Evolutionary conservation across 2,113 vertebrate species (phyloP), one percentile per base, ranked within the genome.

Genomic region (Pelobates fuscus): DNA sequence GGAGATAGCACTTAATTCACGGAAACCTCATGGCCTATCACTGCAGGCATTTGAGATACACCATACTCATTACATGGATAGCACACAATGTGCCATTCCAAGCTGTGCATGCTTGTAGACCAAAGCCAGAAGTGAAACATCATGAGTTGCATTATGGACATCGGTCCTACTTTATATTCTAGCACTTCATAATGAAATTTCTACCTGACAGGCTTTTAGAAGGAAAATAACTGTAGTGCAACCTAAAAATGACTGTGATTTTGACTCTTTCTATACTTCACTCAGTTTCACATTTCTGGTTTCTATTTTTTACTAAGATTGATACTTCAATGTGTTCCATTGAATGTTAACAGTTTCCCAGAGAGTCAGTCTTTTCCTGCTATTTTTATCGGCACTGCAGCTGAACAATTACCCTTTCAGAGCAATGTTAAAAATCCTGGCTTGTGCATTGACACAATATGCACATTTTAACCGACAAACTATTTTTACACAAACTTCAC

Each of bases 321-420:
- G 78, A 64, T 82, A 80, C 64, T 78, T 37, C n/a, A n/a, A n/a
- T n/a, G n/a, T n/a, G n/a, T n/a, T n/a, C 63, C 79, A 71, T 71
- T 2, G 25, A 67, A 78, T 71, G 83, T 86, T 77, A 80, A 37
- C 37, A 74, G 30, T 0, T 73, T 78, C 59, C 78, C 0, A 52
- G 32, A 17, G 18, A 67, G 72, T 73, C 77, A 64, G 57, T 77
- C 81, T 72, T 80, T 82, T 41, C 20, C 49, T 21, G 62, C 68
- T 24, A 43, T 79, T 87, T 85, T 77, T 67, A 85, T 82, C 80
- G 85, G 81, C 70, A 80, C 86, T 81, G 70, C 84, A 86, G 77
- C 84, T 78, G 57, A 69, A 69, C 83, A 88, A 86, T 91, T 92
- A 91, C 82, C 85, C 88, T 83, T 81, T 78, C 66, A 86, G 32